phyloP scores from a whole-genome alignment of 1,140 invertebrate species.

The Hyles euphorbiae region DNA sequence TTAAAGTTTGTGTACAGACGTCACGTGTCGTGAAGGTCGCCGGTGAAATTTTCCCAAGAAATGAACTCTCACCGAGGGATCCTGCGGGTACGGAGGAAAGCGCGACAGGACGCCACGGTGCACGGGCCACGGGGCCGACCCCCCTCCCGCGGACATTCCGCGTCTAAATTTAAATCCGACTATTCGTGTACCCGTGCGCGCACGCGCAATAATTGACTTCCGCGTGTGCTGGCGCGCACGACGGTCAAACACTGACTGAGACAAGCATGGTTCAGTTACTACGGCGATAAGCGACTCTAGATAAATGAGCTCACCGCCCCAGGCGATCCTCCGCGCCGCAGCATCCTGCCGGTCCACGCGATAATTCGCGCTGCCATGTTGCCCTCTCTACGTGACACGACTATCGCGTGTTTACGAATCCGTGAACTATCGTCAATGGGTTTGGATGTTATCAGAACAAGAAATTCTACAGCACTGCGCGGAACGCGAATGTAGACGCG shows the following conservation, averaged over 20 bases:
- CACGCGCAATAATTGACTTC: conserved; percentile 69
- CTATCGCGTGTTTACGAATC: conserved; percentile 22
- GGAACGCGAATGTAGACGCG: conserved; percentile 34
- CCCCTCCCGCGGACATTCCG: conserved; percentile 73
- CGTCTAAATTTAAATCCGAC: conserved; percentile 65
- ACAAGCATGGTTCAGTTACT: conserved; percentile 46
- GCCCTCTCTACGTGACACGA: conserved; percentile 14
- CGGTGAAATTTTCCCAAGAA: conserved; percentile 37
- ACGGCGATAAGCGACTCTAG: conserved; percentile 56
- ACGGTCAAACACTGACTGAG: conserved; percentile 65
- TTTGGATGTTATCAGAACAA: conserved; percentile 47
- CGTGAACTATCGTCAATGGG: conserved; percentile 13
- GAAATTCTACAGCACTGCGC: conserved; percentile 51
- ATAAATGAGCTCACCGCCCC: conserved; percentile 69
- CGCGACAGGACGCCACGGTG: conserved; percentile 79
- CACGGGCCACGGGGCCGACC: conserved; percentile 81
- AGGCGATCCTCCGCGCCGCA: conserved; percentile 65
- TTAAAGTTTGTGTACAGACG: conserved; percentile 63
- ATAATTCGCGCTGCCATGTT: conserved; percentile 50
- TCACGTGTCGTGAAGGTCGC: conserved; percentile 45
- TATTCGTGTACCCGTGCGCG: conserved; percentile 65
- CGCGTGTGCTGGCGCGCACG: conserved; percentile 66
- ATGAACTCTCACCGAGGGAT: conserved; percentile 64
- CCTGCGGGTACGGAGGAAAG: conserved; percentile 58
- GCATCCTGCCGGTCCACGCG: conserved; percentile 59